A percentile compares a stretch with the other conserved stretches of the same genome.
These are phyloP conservation scores for Poicephalus meyeri DNA, from an alignment of 2,113 vertebrate genomes.

Conservation along the genomic window DNA sequence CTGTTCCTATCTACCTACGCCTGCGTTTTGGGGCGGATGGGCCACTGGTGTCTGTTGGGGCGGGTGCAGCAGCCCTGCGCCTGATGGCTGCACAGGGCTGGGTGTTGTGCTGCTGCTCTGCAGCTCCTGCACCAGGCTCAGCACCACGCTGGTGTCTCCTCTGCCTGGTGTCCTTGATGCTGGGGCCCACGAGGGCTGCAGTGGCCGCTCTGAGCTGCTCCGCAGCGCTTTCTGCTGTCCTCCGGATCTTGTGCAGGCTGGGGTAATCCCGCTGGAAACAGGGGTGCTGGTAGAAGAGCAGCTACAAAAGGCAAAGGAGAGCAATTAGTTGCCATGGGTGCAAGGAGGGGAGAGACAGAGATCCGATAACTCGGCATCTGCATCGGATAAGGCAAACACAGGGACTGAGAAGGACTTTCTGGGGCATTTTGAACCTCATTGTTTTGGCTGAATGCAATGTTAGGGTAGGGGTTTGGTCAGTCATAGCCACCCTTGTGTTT, in stretches of 20 bases:
- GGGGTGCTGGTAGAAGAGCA: neutral
- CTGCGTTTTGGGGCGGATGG: neutral
- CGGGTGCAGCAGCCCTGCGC: neutral
- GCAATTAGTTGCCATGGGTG: neutral
- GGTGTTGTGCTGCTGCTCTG: neutral
- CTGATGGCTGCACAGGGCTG: neutral
- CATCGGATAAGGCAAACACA: neutral
- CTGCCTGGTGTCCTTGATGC: too few species aligned
- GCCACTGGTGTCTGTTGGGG: neutral
- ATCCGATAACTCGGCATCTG: neutral
- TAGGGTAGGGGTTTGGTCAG: too few species aligned
- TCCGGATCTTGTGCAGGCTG: too few species aligned
- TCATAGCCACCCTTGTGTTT: too few species aligned
- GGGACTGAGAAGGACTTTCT: too few species aligned
- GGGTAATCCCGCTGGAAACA: rapidly evolving
- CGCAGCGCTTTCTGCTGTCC: too few species aligned
- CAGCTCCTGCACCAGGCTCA: neutral
- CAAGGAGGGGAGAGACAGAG: neutral
- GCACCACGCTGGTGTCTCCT: neutral
- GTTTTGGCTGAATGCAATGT: too few species aligned
- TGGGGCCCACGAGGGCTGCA: too few species aligned
- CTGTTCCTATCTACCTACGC: too few species aligned
- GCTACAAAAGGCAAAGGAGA: neutral
- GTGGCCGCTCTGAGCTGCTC: too few species aligned
- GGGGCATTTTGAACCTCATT: too few species aligned